Percentiles rank a stretch among this genome's conserved stretches.
phyloP scores from a whole-genome alignment of 1,140 invertebrate genomes.

The Triops longicaudatus region DNA sequence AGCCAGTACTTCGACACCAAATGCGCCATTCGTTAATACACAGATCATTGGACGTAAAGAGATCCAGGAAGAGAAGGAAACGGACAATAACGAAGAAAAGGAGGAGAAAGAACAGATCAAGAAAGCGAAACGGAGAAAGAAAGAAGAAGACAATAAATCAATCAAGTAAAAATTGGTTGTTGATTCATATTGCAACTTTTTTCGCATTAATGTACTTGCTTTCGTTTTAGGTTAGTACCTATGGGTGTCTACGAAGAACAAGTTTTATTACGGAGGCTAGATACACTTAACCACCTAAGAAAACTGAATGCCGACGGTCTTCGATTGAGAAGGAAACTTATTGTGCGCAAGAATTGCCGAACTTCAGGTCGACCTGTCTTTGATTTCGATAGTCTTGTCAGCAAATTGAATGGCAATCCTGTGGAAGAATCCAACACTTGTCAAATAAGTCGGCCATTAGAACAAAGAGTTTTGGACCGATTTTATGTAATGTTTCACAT shows the following conservation, averaged over 20 bases:
- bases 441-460: constrained; percentile 34
- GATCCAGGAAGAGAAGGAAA: neutral
- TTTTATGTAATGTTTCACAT: constrained; percentile 23
- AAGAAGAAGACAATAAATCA: neutral
- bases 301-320: constrained; percentile 39
- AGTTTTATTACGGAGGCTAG: constrained; percentile 45
- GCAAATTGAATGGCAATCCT: constrained; percentile 28
- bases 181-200: too few species aligned
- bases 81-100: neutral
- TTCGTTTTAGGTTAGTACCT: constrained; percentile 36
- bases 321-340: constrained; percentile 50
- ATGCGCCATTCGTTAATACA: too few species aligned
- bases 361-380: constrained; percentile 48
- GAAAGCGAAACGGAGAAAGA: neutral
- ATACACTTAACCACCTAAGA: constrained; percentile 38
- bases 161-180: too few species aligned
- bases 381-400: constrained; percentile 45
- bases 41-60: too few species aligned
- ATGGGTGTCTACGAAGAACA: constrained; percentile 52
- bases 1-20: neutral
- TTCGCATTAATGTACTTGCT: neutral
- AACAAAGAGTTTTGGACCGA: constrained; percentile 24
- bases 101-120: neutral
- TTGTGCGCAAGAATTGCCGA: constrained; percentile 51
- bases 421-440: constrained; percentile 34